Evolutionary conservation across 2,797 vertebrate genomes (phyloP), one percentile per base, ranked within the genome.

Genomic region (Sandelia bainsii): DNA sequence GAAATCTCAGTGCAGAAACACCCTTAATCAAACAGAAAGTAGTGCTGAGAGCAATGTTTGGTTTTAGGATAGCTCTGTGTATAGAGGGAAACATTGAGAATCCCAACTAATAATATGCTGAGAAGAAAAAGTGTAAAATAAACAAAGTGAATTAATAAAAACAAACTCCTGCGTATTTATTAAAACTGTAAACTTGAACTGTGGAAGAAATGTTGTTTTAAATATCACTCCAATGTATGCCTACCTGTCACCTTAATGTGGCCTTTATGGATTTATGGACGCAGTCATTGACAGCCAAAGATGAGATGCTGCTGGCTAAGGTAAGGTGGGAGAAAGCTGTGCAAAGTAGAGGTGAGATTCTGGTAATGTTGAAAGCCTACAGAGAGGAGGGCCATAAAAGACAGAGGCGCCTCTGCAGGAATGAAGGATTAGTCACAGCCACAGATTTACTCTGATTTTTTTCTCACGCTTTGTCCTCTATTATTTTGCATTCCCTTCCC

Each of bases 371-470:
- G 62, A 82, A 79, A 82, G 59, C 87, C 77, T 57, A 71, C 68
- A 70, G 72, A 77, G 58, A 82, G 72, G 69, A 80, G 57, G 65
- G 27, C 80, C 73, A 60, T 78, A 82, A 86, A 75, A 91, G 82
- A 90, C 84, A 76, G 65, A 79, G 81, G 79, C 62, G 22, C 72
- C 78, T 84, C 76, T 57, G 64, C 68, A 76, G 89, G 87, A 89
- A 85, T 79, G 79, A 87, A 75, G 79, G 90, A 93, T 94, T 92
- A 93, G 92, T 93, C 91, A 92, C 91, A 90, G 92, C 86, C 76
- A 84, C 87, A 90, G 88, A 91, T 92, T 87, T 80, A 80, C 83
- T 81, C 79, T 87, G 88, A 91, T 92, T 88, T 91, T 82, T 87
- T 83, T 34, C 85, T 85, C 75, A 77, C 78, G 89, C 88, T 85